Conservation (phyloP, 2,888 invertebrate genomes). For the Apotomis turbidana region DNA sequence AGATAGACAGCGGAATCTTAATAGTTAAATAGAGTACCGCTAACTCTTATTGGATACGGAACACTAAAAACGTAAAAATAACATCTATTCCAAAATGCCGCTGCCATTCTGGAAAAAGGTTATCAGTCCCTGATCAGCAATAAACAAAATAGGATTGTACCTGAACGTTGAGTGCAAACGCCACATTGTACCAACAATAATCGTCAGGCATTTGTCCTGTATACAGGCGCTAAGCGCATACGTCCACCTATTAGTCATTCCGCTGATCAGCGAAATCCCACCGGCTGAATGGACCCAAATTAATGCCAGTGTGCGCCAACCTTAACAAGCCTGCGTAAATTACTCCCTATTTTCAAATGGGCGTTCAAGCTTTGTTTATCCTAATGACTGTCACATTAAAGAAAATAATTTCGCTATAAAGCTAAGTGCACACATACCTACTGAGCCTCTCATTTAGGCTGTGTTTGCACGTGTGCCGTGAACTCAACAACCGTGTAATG, state of each 20-base stretch:
- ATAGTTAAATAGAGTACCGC: too few relatives aligned
- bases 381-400: constrained; percentile 43
- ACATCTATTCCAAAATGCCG: too few relatives aligned
- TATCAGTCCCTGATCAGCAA: too few relatives aligned
- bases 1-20: too few relatives aligned
- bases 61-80: too few relatives aligned
- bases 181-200: constrained; percentile 19
- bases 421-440: constrained; percentile 31
- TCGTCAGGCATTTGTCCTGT: constrained; percentile 21
- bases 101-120: too few relatives aligned
- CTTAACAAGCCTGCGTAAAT: constrained; percentile 39
- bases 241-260: constrained; percentile 39
- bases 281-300: constrained; percentile 40
- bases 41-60: too few relatives aligned
- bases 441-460: constrained; percentile 55
- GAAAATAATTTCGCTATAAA: constrained; percentile 41
- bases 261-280: constrained; percentile 40
- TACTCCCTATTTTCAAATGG: constrained; percentile 41
- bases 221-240: constrained; percentile 15
- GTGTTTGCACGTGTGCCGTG: constrained; percentile 70
- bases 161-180: background rate
- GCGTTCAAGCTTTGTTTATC: constrained; percentile 39
- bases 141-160: background rate
- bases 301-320: constrained; percentile 37
- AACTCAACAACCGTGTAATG: constrained; percentile 75